These are phyloP conservation scores for Thermophis baileyi DNA, from an alignment of 2,113 vertebrate genomes.

Conservation along the genomic window DNA sequence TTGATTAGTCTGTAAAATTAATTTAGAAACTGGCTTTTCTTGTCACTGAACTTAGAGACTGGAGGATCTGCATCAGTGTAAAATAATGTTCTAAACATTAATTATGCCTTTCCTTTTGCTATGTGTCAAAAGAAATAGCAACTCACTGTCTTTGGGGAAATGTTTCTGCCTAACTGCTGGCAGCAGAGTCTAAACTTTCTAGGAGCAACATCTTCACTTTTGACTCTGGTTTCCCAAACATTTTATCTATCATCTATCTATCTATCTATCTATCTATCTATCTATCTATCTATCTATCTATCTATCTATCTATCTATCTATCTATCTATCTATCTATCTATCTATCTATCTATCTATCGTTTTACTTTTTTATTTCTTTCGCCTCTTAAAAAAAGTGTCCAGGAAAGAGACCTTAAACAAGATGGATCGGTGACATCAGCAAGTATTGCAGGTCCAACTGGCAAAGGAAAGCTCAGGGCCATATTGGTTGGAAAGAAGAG, in stretches of 20 bases:
- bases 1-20: background rate
- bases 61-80: background rate
- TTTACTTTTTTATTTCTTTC: background rate
- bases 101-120: background rate
- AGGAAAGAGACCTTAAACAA: too few species aligned
- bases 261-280: too few species aligned
- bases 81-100: background rate
- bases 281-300: too few species aligned
- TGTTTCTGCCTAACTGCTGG: background rate
- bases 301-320: too few species aligned
- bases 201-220: background rate
- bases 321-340: too few species aligned
- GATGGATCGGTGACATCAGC: too few species aligned
- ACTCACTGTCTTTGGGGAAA: background rate
- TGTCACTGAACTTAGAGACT: background rate
- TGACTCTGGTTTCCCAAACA: background rate
- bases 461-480: background rate
- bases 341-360: too few species aligned
- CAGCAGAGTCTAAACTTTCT: background rate
- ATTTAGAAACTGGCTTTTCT: background rate
- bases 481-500: background rate
- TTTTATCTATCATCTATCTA: too few species aligned
- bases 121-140: background rate
- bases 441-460: too few species aligned
- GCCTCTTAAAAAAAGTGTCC: too few species aligned